A percentile compares a stretch with the other conserved stretches of the same genome.
phyloP scores from a whole-genome alignment of 2,113 vertebrate genomes.

The Chaetodon auriga region DNA sequence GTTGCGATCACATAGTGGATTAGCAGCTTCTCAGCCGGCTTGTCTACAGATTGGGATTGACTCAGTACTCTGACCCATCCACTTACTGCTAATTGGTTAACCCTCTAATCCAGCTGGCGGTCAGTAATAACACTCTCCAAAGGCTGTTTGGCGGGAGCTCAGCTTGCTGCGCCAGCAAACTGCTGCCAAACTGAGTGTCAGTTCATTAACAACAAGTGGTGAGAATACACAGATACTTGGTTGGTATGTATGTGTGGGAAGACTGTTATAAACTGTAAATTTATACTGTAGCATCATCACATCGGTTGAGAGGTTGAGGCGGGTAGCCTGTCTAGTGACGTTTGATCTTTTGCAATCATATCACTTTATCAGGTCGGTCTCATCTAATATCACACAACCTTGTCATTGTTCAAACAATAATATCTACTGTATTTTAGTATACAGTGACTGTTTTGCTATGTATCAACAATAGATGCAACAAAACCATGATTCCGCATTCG shows the following conservation, averaged over 20 bases:
- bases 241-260: constrained; percentile 44
- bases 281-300: neutral
- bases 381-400: neutral
- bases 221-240: constrained; percentile 38
- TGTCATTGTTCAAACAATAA: neutral
- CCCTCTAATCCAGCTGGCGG: constrained; percentile 71
- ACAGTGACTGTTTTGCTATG: too few species aligned
- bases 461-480: neutral
- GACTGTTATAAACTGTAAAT: constrained; percentile 43
- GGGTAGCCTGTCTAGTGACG: neutral
- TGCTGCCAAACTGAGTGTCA: constrained; percentile 47
- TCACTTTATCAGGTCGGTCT: constrained; percentile 15
- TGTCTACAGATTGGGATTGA: constrained; percentile 67
- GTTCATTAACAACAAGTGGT: constrained; percentile 54
- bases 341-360: constrained; percentile 21
- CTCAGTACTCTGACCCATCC: constrained; percentile 64
- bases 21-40: constrained; percentile 55
- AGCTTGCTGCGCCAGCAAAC: constrained; percentile 37
- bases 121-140: constrained; percentile 59
- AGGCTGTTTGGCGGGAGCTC: constrained; percentile 58
- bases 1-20: constrained; percentile 57
- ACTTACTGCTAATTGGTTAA: constrained; percentile 79
- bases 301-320: neutral
- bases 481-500: neutral
- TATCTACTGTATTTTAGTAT: neutral